These are phyloP conservation scores for Megalonaias nervosa DNA, from an alignment of 1,140 invertebrate species.

Conservation along the genomic window DNA sequence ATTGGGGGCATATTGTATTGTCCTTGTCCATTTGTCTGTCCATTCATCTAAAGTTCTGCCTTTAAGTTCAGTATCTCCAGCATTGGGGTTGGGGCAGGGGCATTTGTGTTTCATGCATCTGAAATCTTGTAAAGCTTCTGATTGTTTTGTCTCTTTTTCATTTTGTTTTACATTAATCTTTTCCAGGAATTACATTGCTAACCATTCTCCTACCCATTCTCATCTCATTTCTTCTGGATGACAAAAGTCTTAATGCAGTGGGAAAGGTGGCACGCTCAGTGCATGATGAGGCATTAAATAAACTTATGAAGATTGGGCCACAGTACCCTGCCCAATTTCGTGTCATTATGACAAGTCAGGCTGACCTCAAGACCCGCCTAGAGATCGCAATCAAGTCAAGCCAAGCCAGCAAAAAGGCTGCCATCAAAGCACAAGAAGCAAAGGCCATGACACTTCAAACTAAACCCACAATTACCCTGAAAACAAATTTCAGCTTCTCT, in stretches of 20 bases:
- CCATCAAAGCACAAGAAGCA: slow-evolving; percentile 68
- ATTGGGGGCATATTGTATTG: too few relatives aligned
- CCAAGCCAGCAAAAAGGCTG: slow-evolving; percentile 68
- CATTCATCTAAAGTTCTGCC: too few relatives aligned
- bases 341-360: slow-evolving; percentile 86
- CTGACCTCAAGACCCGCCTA: slow-evolving; percentile 84
- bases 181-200: slow-evolving; percentile 88
- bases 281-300: slow-evolving; percentile 89
- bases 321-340: slow-evolving; percentile 88
- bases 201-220: slow-evolving; percentile 90
- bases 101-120: too few relatives aligned
- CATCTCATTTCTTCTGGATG: slow-evolving; percentile 86
- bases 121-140: slow-evolving; percentile 2
- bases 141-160: neutral
- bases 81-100: too few relatives aligned
- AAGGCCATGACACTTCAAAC: slow-evolving; percentile 74
- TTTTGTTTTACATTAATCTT: slow-evolving; percentile 8
- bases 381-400: slow-evolving; percentile 86
- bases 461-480: slow-evolving; percentile 91
- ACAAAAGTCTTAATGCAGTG: slow-evolving; percentile 76
- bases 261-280: slow-evolving; percentile 79
- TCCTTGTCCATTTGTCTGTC: too few relatives aligned
- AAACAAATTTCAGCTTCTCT: slow-evolving; percentile 96
- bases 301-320: slow-evolving; percentile 91
- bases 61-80: too few relatives aligned